Base-by-base conservation (phyloP, 2,888 invertebrate species). In the Morpho deidamia region DNA sequence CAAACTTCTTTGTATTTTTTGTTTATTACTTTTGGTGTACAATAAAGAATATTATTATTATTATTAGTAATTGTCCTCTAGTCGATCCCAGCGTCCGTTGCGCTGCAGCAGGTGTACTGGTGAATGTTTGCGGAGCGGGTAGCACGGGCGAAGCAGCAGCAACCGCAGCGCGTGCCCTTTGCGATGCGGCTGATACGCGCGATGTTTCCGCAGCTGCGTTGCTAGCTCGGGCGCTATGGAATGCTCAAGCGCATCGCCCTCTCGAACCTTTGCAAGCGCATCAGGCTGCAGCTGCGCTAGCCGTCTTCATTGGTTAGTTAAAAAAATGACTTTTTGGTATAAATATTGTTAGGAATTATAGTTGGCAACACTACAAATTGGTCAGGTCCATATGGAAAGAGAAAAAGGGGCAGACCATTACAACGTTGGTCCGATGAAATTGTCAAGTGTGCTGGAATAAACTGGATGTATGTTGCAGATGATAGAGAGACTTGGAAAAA, bases 51-150 rank as follows among this genome's bases (percentile, higher is more conserved):
- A n/a, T n/a, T n/a, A n/a, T n/a, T n/a, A n/a, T n/a, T n/a, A n/a
- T n/a, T n/a, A n/a, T n/a, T n/a, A n/a, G n/a, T n/a, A n/a, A 23
- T 23, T 23, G 23, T 23, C 23, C 23, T 23, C 4, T 23, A 84
- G 93, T 92, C 55, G 93, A 94, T 53, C 83, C 91, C 45, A 93
- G 93, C 64, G 89, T 96, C 11, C 91, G 95, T 0, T 94, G 94
- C 71, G 94, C 95, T 7, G 93, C 95, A 2, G 94, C 95, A 53
- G 96, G 96, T 1, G 95, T 96, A 39, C 90, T 96, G 47, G 95
- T 96, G 12, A 96, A 96, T 87, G 91, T 96, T 67, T 87, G 88
- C 68, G 88, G 82, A 33, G 76, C 78, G 58, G 79, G 83, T 40
- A 96, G 96, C 14, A 54, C 66, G 58, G 61, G 44, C 12, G 64